phyloP scores from a whole-genome alignment of 2,797 vertebrate species.

The Phyllotis vaccarum region DNA sequence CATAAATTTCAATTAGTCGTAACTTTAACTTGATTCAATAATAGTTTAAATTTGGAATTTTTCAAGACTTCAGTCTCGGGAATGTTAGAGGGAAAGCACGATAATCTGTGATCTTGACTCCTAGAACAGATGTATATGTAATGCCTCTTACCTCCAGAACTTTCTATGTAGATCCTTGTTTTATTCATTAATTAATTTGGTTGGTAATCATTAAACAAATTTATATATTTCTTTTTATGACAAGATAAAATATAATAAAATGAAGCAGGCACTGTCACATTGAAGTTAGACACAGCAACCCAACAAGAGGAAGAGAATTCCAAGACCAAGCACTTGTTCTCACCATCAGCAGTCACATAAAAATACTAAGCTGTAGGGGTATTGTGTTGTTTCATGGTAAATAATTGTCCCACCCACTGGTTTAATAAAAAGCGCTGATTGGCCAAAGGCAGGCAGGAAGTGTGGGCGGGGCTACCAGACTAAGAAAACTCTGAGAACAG shows the following conservation, averaged over 20 bases:
- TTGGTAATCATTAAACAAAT: not conserved
- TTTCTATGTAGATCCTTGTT: not conserved
- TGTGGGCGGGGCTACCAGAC: too few species aligned
- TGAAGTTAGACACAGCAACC: not conserved
- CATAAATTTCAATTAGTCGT: not conserved
- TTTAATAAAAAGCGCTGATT: too few species aligned
- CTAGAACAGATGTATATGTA: not conserved
- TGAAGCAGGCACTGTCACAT: not conserved
- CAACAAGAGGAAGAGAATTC: not conserved
- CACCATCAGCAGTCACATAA: not conserved
- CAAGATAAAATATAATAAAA: not conserved
- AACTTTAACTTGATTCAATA: not conserved
- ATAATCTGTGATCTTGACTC: not conserved
- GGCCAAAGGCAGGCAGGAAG: too few species aligned
- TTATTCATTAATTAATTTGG: not conserved
- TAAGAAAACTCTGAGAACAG: too few species aligned
- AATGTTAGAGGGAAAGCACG: not conserved
- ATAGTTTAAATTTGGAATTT: not conserved
- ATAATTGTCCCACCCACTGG: too few species aligned
- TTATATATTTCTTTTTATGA: not conserved
- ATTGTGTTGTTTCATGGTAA: too few species aligned
- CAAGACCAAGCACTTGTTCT: not conserved
- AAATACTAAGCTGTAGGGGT: not conserved
- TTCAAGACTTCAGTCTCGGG: not conserved
- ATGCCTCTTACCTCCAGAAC: not conserved